A percentile compares a stretch with the other conserved stretches of the same genome.
phyloP scores from a whole-genome alignment of 2,797 vertebrate genomes.

The Ispidina lecontei region DNA sequence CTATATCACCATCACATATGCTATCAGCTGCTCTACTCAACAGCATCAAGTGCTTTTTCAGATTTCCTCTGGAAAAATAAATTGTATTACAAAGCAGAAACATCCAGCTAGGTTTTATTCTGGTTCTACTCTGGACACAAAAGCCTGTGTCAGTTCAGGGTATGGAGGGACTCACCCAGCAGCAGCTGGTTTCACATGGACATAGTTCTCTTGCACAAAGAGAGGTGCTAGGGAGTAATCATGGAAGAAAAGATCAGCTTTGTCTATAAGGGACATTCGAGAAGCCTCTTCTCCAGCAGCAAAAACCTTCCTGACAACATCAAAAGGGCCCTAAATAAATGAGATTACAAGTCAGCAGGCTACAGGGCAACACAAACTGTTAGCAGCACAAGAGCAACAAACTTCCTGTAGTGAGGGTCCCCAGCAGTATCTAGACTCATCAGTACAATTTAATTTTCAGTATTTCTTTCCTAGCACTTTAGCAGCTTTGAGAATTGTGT shows the following conservation, averaged over 20 bases:
- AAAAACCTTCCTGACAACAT: slow-evolving; percentile 95
- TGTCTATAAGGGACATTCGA: slow-evolving; percentile 94
- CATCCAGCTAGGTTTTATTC: background rate
- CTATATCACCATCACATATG: slow-evolving; percentile 94
- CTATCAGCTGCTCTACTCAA: slow-evolving; percentile 96
- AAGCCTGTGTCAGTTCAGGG: background rate
- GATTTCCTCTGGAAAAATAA: slow-evolving; percentile 79
- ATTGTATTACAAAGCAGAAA: background rate
- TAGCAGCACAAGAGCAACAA: background rate
- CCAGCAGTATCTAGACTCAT: background rate
- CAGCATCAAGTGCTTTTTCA: slow-evolving; percentile 92
- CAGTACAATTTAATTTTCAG: background rate
- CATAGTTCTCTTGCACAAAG: slow-evolving; percentile 97
- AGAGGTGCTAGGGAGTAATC: slow-evolving; percentile 96
- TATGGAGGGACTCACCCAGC: slow-evolving; percentile 84
- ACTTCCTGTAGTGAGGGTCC: background rate
- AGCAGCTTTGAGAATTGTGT: background rate
- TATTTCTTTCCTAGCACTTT: background rate
- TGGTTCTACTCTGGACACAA: background rate
- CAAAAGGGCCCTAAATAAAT: slow-evolving; percentile 88
- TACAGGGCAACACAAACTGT: background rate
- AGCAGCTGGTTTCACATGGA: slow-evolving; percentile 89
- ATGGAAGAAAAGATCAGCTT: slow-evolving; percentile 96
- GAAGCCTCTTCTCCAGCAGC: slow-evolving; percentile 83
- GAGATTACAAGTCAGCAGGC: background rate